Conservation (phyloP, 2,888 invertebrate genomes). For the Drosophila maculinotata region DNA sequence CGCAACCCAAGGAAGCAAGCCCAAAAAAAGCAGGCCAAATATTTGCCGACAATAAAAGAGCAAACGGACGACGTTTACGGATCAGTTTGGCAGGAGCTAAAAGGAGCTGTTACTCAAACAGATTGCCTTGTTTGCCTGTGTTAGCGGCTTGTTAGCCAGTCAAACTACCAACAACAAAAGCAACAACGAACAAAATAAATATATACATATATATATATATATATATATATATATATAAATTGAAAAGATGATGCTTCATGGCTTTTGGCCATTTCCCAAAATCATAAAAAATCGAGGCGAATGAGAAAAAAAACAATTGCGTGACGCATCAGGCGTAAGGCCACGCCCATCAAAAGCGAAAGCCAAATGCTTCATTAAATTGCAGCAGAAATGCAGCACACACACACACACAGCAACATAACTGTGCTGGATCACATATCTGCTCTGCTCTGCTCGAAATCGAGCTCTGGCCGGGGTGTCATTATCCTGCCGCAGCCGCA, state of each 20-base stretch:
- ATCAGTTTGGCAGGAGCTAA: constrained; percentile 53
- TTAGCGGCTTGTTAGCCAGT: constrained; percentile 79
- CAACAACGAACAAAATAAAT: constrained; percentile 24
- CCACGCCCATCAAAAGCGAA: constrained; percentile 63
- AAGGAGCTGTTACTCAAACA: constrained; percentile 26
- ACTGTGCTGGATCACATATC: constrained; percentile 46
- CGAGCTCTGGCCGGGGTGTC: constrained; percentile 45
- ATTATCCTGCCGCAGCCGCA: constrained; percentile 58
- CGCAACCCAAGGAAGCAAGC: constrained; percentile 55
- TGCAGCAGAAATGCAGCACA: constrained; percentile 31
- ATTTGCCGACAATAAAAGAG: constrained; percentile 73
- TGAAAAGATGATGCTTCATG: constrained; percentile 72
- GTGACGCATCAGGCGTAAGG: constrained; percentile 70
- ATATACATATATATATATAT: constrained; percentile 6
- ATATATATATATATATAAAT: constrained; percentile 32
- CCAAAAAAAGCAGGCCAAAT: constrained; percentile 61
- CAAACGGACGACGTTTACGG: constrained; percentile 48
- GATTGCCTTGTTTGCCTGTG: constrained; percentile 62
- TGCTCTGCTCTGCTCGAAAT: constrained; percentile 1
- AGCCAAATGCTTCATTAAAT: constrained; percentile 59
- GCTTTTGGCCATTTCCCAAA: constrained; percentile 78
- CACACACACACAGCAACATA: constrained; percentile 19
- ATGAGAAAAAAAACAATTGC: constrained; percentile 45
- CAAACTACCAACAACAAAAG: constrained; percentile 46
- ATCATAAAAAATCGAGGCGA: constrained; percentile 62